Evolutionary conservation across 2,797 vertebrate genomes (phyloP).

Genomic region (Fistularia commersonii): DNA sequence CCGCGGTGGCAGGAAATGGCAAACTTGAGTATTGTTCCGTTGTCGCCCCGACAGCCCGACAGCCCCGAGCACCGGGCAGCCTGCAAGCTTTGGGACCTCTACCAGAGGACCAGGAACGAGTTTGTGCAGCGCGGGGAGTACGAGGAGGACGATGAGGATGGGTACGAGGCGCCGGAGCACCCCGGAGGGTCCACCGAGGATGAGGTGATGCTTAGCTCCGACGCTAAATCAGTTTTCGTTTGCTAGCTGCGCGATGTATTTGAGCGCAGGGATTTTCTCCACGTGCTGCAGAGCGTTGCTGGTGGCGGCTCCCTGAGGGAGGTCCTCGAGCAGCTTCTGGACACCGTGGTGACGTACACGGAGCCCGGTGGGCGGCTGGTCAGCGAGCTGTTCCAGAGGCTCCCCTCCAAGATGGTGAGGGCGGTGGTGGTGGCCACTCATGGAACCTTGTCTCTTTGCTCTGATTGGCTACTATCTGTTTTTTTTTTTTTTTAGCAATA

Average conservation of each 20-base stretch:
- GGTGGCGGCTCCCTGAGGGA: constrained; percentile 92
- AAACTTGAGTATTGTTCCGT: too few species aligned
- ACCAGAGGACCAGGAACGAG: constrained; percentile 94
- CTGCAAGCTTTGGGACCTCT: constrained; percentile 97
- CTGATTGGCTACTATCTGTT: constrained; percentile 13
- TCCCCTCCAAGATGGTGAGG: constrained; percentile 93
- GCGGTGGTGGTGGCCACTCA: constrained; percentile 47
- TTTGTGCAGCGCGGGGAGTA: constrained; percentile 95
- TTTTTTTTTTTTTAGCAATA: constrained; percentile 85
- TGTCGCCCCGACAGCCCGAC: constrained; percentile 51
- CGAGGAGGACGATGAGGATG: constrained; percentile 94
- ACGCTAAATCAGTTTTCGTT: neutral
- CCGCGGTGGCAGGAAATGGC: too few species aligned
- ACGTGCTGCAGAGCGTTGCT: too few species aligned
- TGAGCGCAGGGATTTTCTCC: constrained; percentile 77
- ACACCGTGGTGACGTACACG: constrained; percentile 85
- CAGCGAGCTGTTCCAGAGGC: constrained; percentile 97
- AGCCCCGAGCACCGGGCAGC: constrained; percentile 94
- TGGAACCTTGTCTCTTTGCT: neutral
- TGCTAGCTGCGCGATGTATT: constrained; percentile 7
- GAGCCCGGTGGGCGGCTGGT: constrained; percentile 90
- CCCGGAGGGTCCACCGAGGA: constrained; percentile 84
- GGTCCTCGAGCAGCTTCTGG: constrained; percentile 91
- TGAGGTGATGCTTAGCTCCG: constrained; percentile 61
- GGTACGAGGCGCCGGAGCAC: constrained; percentile 83